phyloP scores from a whole-genome alignment of 2,888 invertebrate species.

The Fragum fragum region DNA sequence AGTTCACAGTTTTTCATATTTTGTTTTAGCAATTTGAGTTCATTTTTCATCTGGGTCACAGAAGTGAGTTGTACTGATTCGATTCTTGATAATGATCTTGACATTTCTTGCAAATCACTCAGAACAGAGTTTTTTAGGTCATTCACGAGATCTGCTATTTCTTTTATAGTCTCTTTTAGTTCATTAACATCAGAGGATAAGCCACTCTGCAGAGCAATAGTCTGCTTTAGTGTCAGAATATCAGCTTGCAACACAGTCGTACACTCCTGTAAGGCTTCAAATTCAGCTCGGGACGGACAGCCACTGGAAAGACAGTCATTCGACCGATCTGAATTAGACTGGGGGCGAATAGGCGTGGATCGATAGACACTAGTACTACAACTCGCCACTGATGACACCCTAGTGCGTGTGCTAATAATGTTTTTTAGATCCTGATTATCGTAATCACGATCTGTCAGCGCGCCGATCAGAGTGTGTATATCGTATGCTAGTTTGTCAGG shows the following conservation, averaged over 20 bases:
- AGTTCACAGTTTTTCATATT: too few species aligned
- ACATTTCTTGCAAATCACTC: not conserved
- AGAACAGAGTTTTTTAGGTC: not conserved
- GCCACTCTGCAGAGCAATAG: not conserved
- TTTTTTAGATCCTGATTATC: not conserved
- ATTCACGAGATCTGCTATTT: not conserved
- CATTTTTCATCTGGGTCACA: not conserved
- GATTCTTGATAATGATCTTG: not conserved
- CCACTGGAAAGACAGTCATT: not conserved
- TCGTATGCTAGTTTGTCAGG: not conserved
- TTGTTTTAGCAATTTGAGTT: not conserved
- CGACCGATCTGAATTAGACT: not conserved
- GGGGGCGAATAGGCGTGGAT: not conserved
- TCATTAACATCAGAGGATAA: not conserved
- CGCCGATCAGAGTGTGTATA: not conserved
- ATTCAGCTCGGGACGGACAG: too few species aligned
- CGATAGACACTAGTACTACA: too few species aligned
- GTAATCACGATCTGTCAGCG: not conserved
- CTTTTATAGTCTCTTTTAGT: not conserved
- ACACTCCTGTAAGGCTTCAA: too few species aligned
- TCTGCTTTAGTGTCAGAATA: too few species aligned
- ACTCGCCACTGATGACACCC: not conserved
- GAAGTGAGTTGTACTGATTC: not conserved
- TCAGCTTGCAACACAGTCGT: too few species aligned
- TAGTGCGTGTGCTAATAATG: not conserved